phyloP scores from a whole-genome alignment of 2,888 invertebrate species.

The Dasypogon diadema region DNA sequence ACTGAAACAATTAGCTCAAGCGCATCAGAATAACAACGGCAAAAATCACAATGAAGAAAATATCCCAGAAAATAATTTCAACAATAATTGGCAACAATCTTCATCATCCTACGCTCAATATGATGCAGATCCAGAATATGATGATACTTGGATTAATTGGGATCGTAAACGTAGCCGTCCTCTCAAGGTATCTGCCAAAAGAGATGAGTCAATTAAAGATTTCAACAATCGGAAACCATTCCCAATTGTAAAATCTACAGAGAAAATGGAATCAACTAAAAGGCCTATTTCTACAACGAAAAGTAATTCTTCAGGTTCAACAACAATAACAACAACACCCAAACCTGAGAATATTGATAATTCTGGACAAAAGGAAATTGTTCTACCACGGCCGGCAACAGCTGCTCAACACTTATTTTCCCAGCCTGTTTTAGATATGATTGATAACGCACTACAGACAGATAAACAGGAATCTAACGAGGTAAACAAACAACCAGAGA shows the following conservation, averaged over 20 bases:
- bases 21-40: conserved; percentile 64
- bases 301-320: conserved; percentile 67
- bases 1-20: conserved; percentile 74
- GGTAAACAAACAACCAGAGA: conserved; percentile 53
- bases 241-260: conserved; percentile 20
- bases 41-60: neutral
- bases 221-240: conserved; percentile 56
- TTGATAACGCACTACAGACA: conserved; percentile 1
- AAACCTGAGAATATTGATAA: conserved; percentile 71
- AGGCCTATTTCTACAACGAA: conserved; percentile 23
- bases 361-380: conserved; percentile 75
- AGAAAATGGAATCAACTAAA: conserved; percentile 18
- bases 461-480: neutral
- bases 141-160: conserved; percentile 69
- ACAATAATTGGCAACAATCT: conserved; percentile 50
- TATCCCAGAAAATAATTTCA: neutral
- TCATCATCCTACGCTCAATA: conserved; percentile 55
- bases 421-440: conserved; percentile 70
- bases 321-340: conserved; percentile 63
- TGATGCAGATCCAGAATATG: conserved; percentile 62
- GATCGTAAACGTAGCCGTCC: conserved; percentile 68
- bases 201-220: conserved; percentile 54
- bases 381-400: conserved; percentile 73
- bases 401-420: conserved; percentile 67
- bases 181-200: conserved; percentile 35